phyloP scores from a whole-genome alignment of 2,113 vertebrate genomes.

The Ictalurus punctatus region DNA sequence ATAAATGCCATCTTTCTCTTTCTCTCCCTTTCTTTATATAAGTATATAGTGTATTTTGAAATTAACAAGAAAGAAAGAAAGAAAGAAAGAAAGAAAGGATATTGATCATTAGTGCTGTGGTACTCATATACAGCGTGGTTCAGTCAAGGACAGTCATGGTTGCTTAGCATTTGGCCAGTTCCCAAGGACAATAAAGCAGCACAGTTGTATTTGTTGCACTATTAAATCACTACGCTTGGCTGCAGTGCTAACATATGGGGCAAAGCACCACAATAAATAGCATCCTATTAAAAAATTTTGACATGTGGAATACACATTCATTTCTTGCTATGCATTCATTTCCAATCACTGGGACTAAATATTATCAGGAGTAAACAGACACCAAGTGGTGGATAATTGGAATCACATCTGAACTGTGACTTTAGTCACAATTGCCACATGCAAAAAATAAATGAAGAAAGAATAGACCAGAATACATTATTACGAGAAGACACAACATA shows the following conservation, averaged over 20 bases:
- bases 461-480: background rate
- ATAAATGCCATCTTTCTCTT: slow-evolving; percentile 3
- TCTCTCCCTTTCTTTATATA: background rate
- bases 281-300: slow-evolving; percentile 35
- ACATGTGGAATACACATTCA: slow-evolving; percentile 16
- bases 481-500: background rate
- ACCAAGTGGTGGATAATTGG: slow-evolving; percentile 28
- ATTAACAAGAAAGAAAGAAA: slow-evolving; percentile 12
- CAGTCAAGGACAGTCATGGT: slow-evolving; percentile 51
- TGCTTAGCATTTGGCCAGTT: slow-evolving; percentile 40
- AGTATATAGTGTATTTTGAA: background rate
- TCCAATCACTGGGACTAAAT: slow-evolving; percentile 20
- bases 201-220: slow-evolving; percentile 40
- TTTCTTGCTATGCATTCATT: slow-evolving; percentile 23
- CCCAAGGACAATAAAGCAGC: slow-evolving; percentile 52
- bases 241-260: slow-evolving; percentile 32
- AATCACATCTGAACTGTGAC: slow-evolving; percentile 32
- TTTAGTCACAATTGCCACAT: background rate
- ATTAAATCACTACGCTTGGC: slow-evolving; percentile 34
- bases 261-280: slow-evolving; percentile 41
- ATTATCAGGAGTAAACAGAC: slow-evolving; percentile 28
- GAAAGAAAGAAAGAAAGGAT: slow-evolving; percentile 26
- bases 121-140: slow-evolving; percentile 28
- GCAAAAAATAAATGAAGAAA: background rate
- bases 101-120: background rate